These are phyloP conservation scores for Drosophila nikananu DNA, from an alignment of 1,140 invertebrate species.

Conservation along the genomic window DNA sequence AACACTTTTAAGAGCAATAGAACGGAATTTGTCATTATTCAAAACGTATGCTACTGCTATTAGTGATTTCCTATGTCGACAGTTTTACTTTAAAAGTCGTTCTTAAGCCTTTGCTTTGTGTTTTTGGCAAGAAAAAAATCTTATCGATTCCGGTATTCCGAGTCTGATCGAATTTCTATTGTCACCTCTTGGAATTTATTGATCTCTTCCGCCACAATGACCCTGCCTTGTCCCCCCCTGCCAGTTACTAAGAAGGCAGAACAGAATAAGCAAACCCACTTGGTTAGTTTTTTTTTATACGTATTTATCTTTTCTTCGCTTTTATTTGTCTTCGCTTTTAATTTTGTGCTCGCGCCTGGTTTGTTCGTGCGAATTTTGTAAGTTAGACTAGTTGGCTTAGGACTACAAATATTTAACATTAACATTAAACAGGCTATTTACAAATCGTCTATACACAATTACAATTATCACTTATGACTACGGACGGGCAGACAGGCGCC, in stretches of 20 bases:
- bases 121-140: neutral
- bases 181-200: slow-evolving; percentile 5
- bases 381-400: slow-evolving; percentile 80
- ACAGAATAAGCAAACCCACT: slow-evolving; percentile 22
- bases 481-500: slow-evolving; percentile 14
- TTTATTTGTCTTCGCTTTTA: slow-evolving; percentile 73
- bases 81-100: neutral
- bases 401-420: slow-evolving; percentile 81
- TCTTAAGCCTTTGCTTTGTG: neutral
- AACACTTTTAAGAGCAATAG: slow-evolving; percentile 6
- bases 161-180: slow-evolving; percentile 11
- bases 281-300: slow-evolving; percentile 27
- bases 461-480: slow-evolving; percentile 76
- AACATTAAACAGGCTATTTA: slow-evolving; percentile 80
- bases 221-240: slow-evolving; percentile 2
- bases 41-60: slow-evolving; percentile 6
- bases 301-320: slow-evolving; percentile 52
- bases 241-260: neutral
- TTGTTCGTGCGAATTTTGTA: slow-evolving; percentile 76
- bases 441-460: slow-evolving; percentile 74
- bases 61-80: slow-evolving; percentile 11
- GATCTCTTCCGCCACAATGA: slow-evolving; percentile 30
- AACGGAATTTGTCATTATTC: slow-evolving; percentile 13
- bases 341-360: slow-evolving; percentile 59
- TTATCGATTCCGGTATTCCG: slow-evolving; percentile 17